Percentiles rank a stretch among this genome's conserved stretches.
Evolutionary conservation across 2,113 vertebrate genomes (phyloP).

Genomic region (Oceanites oceanicus): DNA sequence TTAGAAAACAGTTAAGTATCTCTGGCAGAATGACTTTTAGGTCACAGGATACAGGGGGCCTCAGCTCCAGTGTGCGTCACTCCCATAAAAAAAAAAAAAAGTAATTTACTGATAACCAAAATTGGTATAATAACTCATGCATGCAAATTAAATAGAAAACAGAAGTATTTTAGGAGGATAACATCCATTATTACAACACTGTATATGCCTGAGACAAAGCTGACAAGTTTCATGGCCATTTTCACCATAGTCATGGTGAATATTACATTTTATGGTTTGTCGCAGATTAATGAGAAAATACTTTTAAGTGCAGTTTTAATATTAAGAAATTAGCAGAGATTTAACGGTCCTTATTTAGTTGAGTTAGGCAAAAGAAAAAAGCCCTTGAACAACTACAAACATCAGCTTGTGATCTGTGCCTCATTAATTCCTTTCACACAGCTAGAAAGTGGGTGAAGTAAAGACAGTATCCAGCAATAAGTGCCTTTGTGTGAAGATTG

Average conservation of each 20-base stretch:
- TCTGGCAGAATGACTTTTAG: slow-evolving; percentile 39
- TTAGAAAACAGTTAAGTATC: slow-evolving; percentile 31
- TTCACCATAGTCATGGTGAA: neutral
- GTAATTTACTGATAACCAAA: slow-evolving; percentile 11
- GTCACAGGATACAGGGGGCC: neutral
- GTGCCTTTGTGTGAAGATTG: neutral
- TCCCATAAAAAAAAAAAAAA: neutral
- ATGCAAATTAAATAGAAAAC: neutral
- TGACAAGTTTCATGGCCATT: slow-evolving; percentile 16
- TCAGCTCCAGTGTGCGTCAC: neutral
- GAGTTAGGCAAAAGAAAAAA: slow-evolving; percentile 12
- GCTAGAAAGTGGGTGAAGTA: slow-evolving; percentile 20
- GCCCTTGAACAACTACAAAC: slow-evolving; percentile 33
- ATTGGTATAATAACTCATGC: neutral
- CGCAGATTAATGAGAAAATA: slow-evolving; percentile 58
- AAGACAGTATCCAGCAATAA: slow-evolving; percentile 20
- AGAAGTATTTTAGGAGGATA: neutral
- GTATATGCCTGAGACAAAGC: neutral
- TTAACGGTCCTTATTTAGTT: slow-evolving; percentile 24
- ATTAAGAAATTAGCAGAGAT: slow-evolving; percentile 39
- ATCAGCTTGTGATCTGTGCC: slow-evolving; percentile 40
- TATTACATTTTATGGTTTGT: slow-evolving; percentile 38
- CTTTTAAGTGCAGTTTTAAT: slow-evolving; percentile 41
- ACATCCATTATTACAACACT: neutral
- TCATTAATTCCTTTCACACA: slow-evolving; percentile 64